Percentiles rank a stretch among this genome's conserved stretches.
Conservation (phyloP, 2,888 invertebrate genomes). For the Odontocerum albicorne region DNA sequence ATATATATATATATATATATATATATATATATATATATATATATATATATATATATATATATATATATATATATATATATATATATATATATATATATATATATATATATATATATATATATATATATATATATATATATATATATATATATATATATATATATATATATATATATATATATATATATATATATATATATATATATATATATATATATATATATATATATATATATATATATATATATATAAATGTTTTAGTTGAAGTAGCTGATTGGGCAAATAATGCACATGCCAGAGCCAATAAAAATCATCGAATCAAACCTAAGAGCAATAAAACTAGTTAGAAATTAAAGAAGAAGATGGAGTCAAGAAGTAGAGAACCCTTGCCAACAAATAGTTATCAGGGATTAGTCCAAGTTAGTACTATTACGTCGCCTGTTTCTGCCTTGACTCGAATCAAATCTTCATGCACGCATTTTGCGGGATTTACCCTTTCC, state of each 20-base stretch:
- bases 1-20: not conserved
- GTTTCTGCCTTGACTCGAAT: too few relatives aligned
- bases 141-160: slow-evolving; percentile 3
- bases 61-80: not conserved
- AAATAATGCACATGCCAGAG: too few relatives aligned
- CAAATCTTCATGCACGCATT: too few relatives aligned
- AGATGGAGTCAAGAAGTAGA: too few relatives aligned
- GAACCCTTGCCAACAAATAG: too few relatives aligned
- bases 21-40: not conserved
- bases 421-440: too few relatives aligned
- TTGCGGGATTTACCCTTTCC: too few relatives aligned
- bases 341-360: too few relatives aligned
- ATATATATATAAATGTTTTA: slow-evolving; percentile 4
- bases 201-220: slow-evolving; percentile 7
- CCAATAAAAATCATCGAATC: too few relatives aligned
- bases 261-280: too few relatives aligned
- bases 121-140: not conserved
- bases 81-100: not conserved
- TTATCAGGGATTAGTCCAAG: too few relatives aligned
- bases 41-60: not conserved
- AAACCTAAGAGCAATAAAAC: too few relatives aligned
- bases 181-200: slow-evolving; percentile 7
- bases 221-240: slow-evolving; percentile 7
- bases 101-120: not conserved
- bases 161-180: slow-evolving; percentile 8